A percentile compares a stretch with the other conserved stretches of the same genome.
These are phyloP conservation scores for Nomada hirtipes DNA, from an alignment of 2,888 invertebrate genomes.

Conservation along the genomic window DNA sequence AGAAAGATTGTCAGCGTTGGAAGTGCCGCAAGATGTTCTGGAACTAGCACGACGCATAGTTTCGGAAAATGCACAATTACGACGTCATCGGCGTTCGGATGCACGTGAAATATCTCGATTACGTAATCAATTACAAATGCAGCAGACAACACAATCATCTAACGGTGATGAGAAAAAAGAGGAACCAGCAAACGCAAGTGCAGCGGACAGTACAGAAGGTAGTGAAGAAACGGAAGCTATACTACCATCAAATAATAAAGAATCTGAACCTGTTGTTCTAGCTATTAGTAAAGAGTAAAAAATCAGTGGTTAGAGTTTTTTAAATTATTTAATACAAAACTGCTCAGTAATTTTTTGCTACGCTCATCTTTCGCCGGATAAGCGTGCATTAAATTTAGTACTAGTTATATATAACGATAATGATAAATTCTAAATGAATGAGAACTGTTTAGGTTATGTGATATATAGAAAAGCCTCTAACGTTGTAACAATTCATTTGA, in stretches of 20 bases:
- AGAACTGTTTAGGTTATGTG: constrained; percentile 81
- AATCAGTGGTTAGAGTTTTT: constrained; percentile 67
- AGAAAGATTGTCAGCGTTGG: constrained; percentile 74
- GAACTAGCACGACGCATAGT: constrained; percentile 71
- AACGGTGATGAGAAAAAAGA: constrained; percentile 62
- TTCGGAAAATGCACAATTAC: constrained; percentile 68
- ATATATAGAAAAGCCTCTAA: constrained; percentile 80
- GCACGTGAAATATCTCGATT: constrained; percentile 78
- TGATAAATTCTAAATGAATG: constrained; percentile 73
- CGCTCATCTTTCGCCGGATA: constrained; percentile 75
- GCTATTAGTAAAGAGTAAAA: constrained; percentile 76
- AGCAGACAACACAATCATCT: constrained; percentile 64
- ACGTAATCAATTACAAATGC: constrained; percentile 74
- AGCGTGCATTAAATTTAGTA: constrained; percentile 76
- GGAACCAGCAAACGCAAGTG: constrained; percentile 72
- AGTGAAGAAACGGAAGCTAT: constrained; percentile 72
- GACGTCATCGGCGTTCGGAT: constrained; percentile 72
- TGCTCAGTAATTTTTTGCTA: constrained; percentile 77
- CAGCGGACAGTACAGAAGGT: constrained; percentile 79
- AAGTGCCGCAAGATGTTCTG: constrained; percentile 77
- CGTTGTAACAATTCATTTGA: constrained; percentile 76
- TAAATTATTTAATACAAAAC: constrained; percentile 69
- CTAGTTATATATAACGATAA: constrained; percentile 66
- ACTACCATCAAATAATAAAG: constrained; percentile 71
- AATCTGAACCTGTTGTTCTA: constrained; percentile 72